Percentiles rank a stretch among this genome's conserved stretches.
phyloP scores from a whole-genome alignment of 2,113 vertebrate genomes.

The Dasyurus viverrinus region DNA sequence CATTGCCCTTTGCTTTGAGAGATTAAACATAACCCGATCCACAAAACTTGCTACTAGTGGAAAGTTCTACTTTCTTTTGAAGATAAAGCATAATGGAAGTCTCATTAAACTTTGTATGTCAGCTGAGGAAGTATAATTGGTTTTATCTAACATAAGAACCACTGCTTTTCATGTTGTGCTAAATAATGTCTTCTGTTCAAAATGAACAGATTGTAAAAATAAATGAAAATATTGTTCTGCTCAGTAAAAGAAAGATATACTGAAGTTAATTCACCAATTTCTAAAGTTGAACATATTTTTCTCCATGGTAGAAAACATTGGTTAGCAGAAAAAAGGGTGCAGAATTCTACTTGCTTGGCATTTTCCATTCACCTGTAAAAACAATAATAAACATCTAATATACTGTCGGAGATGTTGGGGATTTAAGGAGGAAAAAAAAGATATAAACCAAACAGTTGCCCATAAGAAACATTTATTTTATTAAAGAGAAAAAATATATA shows the following conservation, averaged over 20 bases:
- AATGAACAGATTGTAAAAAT: conserved; percentile 23
- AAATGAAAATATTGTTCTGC: conserved; percentile 24
- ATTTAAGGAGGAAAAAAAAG: background rate
- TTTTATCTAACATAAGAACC: conserved; percentile 37
- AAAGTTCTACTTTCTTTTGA: conserved; percentile 26
- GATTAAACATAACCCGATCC: background rate
- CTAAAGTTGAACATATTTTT: conserved; percentile 12
- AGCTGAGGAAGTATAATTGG: conserved; percentile 21
- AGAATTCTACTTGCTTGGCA: background rate
- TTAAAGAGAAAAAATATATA: background rate
- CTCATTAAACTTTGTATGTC: conserved; percentile 28
- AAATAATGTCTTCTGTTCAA: conserved; percentile 20
- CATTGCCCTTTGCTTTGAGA: conserved; percentile 28
- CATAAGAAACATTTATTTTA: background rate
- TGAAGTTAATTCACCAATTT: conserved; percentile 16
- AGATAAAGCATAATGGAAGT: background rate
- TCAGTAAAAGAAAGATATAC: conserved; percentile 22
- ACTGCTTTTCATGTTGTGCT: conserved; percentile 4
- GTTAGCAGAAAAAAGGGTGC: background rate
- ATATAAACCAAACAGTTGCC: background rate
- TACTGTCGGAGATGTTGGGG: background rate
- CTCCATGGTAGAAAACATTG: background rate
- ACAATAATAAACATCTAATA: no score
- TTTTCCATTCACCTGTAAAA: background rate
- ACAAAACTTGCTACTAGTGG: background rate